A percentile compares a stretch with the other conserved stretches of the same genome.
Evolutionary conservation across 2,888 invertebrate species (phyloP).

Genomic region (Philereme transversata): DNA sequence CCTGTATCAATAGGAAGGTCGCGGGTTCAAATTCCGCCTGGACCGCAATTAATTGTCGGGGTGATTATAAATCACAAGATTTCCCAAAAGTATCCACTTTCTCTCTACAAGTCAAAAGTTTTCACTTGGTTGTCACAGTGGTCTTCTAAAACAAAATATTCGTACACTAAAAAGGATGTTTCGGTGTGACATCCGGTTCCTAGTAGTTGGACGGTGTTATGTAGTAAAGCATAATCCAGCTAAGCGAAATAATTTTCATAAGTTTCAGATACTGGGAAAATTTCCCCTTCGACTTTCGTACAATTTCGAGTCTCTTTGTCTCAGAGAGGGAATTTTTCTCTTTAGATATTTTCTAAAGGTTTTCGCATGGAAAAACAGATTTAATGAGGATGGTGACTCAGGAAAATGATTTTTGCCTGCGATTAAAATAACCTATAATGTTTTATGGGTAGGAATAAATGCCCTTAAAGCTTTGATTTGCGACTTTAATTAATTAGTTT

Average conservation of each 20-base stretch:
- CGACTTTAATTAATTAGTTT: too few relatives aligned
- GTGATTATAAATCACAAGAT: too few relatives aligned
- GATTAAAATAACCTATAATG: conserved; percentile 11
- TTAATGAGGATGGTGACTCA: conserved; percentile 28
- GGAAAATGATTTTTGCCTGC: conserved; percentile 27
- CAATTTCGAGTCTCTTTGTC: conserved; percentile 31
- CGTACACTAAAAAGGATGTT: too few relatives aligned
- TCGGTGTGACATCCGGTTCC: too few relatives aligned
- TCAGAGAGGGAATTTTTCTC: conserved; percentile 29
- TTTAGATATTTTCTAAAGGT: conserved; percentile 23
- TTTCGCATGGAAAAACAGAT: conserved; percentile 28
- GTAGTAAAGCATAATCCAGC: conserved; percentile 34
- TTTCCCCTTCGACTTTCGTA: conserved; percentile 14
- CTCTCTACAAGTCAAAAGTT: too few relatives aligned
- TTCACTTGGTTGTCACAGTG: too few relatives aligned
- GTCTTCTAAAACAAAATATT: too few relatives aligned
- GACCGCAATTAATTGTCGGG: too few relatives aligned
- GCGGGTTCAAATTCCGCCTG: too few relatives aligned
- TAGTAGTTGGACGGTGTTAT: neutral
- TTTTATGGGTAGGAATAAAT: conserved; percentile 13
- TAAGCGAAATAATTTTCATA: conserved; percentile 41
- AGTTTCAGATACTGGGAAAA: conserved; percentile 29
- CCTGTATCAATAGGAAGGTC: too few relatives aligned
- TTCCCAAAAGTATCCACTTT: too few relatives aligned
- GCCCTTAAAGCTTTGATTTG: too few relatives aligned